Evolutionary conservation across 2,797 vertebrate species (phyloP).

Genomic region (Melanotaenia maccullochi): DNA sequence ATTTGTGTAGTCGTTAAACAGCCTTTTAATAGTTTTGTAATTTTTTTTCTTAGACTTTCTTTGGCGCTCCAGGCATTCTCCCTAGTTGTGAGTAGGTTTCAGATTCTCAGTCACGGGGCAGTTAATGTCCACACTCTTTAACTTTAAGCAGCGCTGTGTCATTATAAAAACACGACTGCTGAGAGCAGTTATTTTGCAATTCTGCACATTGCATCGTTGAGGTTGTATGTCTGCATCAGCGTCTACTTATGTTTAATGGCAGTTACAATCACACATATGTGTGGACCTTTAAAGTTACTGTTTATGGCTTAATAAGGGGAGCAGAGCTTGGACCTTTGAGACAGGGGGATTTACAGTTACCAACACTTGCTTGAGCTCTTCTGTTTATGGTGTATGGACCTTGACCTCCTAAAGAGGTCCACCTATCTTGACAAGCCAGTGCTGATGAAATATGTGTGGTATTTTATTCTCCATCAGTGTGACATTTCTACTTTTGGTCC

Average conservation of each 20-base stretch:
- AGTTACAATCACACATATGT: not conserved
- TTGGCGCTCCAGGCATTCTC: not conserved
- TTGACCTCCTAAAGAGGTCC: slow-evolving; percentile 54
- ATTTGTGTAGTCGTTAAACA: not conserved
- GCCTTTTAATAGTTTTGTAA: not conserved
- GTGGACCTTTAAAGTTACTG: slow-evolving; percentile 4
- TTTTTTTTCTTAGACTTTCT: not conserved
- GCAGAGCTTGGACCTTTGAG: slow-evolving; percentile 55
- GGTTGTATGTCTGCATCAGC: not conserved
- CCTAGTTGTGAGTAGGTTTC: not conserved
- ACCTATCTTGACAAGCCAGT: slow-evolving; percentile 28
- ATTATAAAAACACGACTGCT: slow-evolving; percentile 22
- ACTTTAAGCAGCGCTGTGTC: slow-evolving; percentile 13
- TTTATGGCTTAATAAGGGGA: slow-evolving; percentile 51
- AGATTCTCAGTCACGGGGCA: not conserved
- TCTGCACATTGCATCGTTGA: not conserved
- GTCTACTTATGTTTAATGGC: slow-evolving; percentile 1
- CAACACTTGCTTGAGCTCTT: slow-evolving; percentile 13
- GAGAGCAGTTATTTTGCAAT: slow-evolving; percentile 13
- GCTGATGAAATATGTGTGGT: not conserved
- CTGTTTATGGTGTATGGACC: slow-evolving; percentile 68
- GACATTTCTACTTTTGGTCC: not conserved
- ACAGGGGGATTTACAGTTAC: slow-evolving; percentile 29
- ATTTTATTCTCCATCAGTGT: not conserved
- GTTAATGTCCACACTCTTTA: not conserved